Percentiles rank a stretch among this genome's conserved stretches.
Evolutionary conservation across 35 echinoderm and acorn worm genomes (phyloP).

Genomic region (Eucidaris tribuloides): DNA sequence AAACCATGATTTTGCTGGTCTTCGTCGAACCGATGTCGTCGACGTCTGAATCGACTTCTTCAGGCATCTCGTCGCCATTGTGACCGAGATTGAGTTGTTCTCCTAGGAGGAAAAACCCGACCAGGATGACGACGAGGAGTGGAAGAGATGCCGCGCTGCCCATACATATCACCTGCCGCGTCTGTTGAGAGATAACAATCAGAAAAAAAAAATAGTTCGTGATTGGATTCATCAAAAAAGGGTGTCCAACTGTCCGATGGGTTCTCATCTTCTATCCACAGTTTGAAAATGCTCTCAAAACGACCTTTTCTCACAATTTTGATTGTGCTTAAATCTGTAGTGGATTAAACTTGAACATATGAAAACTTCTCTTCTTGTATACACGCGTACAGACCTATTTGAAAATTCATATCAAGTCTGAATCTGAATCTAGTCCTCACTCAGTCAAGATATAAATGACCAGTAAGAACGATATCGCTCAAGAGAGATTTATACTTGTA

Average conservation of each 20-base stretch:
- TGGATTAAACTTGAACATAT: background rate
- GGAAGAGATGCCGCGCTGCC: constrained; percentile 13
- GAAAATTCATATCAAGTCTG: too few relatives aligned
- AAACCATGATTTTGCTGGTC: constrained; percentile 4
- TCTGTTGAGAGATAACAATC: background rate
- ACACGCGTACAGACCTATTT: too few relatives aligned
- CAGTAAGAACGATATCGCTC: too few relatives aligned
- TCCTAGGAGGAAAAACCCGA: constrained; percentile 7
- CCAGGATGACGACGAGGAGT: constrained; percentile 17
- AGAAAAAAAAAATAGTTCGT: too few relatives aligned
- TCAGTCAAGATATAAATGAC: too few relatives aligned
- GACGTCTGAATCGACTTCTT: background rate
- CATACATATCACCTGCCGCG: constrained; percentile 22
- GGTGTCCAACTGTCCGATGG: too few relatives aligned
- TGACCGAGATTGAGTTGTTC: background rate
- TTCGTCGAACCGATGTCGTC: background rate
- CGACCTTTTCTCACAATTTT: background rate
- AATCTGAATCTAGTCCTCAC: too few relatives aligned
- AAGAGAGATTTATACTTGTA: too few relatives aligned
- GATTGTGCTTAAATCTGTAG: background rate
- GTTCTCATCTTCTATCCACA: background rate
- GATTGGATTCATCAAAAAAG: too few relatives aligned
- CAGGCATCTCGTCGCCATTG: background rate
- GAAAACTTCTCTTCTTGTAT: background rate
- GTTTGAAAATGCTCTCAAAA: background rate